Percentiles rank a stretch among this genome's conserved stretches.
Conservation (phyloP, 2,113 vertebrate species). For the Melanerpes formicivorus region DNA sequence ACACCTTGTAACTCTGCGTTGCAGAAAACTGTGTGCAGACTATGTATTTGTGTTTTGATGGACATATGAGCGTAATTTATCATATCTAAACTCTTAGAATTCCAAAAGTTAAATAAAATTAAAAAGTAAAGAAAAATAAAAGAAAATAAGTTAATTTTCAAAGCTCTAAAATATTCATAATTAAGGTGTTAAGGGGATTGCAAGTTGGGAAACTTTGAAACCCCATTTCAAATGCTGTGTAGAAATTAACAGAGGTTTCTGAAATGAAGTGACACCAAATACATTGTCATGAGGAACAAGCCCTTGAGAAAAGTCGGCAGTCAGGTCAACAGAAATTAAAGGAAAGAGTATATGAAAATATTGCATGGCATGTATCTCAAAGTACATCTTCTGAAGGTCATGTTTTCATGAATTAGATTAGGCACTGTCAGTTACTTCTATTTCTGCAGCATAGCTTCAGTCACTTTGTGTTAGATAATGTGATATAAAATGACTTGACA, state of each 20-base stretch:
- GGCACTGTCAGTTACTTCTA: slow-evolving; percentile 43
- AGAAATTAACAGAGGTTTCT: neutral
- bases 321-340: neutral
- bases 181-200: neutral
- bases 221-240: neutral
- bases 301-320: neutral
- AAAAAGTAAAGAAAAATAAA: neutral
- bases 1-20: neutral
- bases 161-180: neutral
- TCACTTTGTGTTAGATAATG: slow-evolving; percentile 44
- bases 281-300: neutral
- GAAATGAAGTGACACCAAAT: neutral
- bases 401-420: slow-evolving; percentile 60
- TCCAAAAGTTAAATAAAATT: neutral
- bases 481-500: slow-evolving; percentile 29
- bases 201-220: neutral
- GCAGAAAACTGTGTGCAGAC: neutral
- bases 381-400: slow-evolving; percentile 50
- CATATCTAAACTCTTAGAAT: neutral
- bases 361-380: neutral
- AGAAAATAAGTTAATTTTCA: neutral
- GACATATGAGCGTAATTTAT: neutral
- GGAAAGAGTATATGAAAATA: neutral
- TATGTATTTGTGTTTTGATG: neutral
- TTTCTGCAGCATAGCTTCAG: slow-evolving; percentile 32